These are phyloP conservation scores for Pachycephala philippinensis DNA, from an alignment of 2,113 vertebrate genomes.

Conservation along the genomic window DNA sequence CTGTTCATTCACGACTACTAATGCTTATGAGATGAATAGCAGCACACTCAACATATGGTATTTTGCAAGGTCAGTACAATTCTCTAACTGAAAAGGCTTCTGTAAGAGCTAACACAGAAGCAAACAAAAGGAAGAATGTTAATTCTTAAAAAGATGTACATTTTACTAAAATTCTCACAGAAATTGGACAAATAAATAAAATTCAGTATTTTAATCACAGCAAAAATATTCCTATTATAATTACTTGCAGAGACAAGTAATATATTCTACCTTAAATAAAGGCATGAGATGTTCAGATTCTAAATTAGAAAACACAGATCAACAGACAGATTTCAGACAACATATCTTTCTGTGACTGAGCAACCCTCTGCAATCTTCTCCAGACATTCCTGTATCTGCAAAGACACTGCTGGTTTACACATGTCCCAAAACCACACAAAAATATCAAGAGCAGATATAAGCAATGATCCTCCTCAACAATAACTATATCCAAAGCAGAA, in stretches of 20 bases:
- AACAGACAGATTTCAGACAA: constrained; percentile 1
- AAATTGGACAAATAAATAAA: constrained; percentile 64
- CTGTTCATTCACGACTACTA: neutral
- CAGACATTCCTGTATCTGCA: neutral
- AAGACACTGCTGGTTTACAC: neutral
- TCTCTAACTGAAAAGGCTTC: neutral
- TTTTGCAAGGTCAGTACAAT: constrained; percentile 16
- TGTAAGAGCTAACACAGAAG: neutral
- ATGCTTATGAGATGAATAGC: neutral
- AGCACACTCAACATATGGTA: constrained; percentile 20
- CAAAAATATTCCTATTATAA: neutral
- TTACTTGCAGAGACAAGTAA: neutral
- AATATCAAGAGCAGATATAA: neutral
- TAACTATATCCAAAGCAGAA: neutral
- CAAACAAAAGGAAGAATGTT: neutral
- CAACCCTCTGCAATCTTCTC: constrained; percentile 8
- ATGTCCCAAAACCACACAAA: neutral
- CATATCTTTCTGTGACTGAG: constrained; percentile 13
- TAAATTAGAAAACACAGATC: neutral
- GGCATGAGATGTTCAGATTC: neutral
- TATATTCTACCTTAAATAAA: constrained; percentile 26
- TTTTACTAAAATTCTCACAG: neutral
- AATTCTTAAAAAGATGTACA: neutral
- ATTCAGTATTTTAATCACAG: neutral
- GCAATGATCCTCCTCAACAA: neutral